Evolutionary conservation across 2,113 vertebrate genomes (phyloP).

Genomic region (Desmodus rotundus): DNA sequence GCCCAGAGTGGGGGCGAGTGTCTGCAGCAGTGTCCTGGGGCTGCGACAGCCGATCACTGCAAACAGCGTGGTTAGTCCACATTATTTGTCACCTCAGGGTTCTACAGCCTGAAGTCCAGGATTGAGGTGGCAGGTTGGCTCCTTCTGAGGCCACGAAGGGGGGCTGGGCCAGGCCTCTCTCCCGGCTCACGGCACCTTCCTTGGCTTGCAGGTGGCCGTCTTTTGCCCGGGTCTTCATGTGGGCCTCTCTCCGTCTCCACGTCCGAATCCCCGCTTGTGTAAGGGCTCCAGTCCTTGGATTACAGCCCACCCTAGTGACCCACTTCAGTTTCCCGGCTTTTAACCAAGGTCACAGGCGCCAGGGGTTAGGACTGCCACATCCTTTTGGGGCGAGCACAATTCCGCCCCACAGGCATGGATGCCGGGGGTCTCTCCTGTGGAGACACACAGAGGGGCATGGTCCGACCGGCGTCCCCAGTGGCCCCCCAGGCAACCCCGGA

Average conservation of each 20-base stretch:
- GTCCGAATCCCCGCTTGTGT: no score
- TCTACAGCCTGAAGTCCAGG: not conserved
- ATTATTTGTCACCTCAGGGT: accelerated
- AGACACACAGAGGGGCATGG: not conserved
- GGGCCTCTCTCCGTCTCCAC: not conserved
- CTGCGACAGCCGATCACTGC: accelerated
- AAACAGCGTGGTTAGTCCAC: accelerated
- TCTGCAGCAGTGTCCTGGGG: accelerated
- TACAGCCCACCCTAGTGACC: not conserved
- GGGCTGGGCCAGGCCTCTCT: accelerated
- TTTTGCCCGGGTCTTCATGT: no score
- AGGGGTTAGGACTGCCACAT: not conserved
- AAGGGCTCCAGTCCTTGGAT: not conserved
- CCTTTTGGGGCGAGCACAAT: not conserved
- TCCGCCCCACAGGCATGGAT: not conserved
- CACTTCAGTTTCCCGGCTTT: not conserved
- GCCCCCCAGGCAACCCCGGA: accelerated
- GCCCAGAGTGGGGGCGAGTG: not conserved
- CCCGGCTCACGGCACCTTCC: not conserved
- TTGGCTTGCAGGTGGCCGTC: no score
- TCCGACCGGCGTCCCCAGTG: no score
- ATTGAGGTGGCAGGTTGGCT: accelerated
- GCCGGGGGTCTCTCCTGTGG: not conserved
- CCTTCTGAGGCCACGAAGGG: accelerated
- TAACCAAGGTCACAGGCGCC: not conserved